phyloP scores from a whole-genome alignment of 2,797 vertebrate species.

The Emydoidea blandingii region DNA sequence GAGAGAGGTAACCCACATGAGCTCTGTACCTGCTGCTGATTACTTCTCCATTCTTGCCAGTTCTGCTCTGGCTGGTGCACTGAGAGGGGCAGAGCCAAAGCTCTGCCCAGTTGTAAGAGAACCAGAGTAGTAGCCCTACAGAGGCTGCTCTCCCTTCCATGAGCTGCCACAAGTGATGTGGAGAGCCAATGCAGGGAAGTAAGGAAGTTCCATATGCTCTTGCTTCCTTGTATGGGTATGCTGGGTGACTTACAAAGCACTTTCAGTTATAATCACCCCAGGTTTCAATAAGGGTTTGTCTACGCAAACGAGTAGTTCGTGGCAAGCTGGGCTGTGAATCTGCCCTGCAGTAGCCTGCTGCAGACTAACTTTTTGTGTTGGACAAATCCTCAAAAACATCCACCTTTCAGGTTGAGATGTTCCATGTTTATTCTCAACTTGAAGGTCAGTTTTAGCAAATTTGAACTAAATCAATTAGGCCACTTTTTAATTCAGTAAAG shows the following conservation, averaged over 20 bases:
- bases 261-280: neutral
- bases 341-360: neutral
- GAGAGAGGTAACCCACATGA: neutral
- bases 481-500: neutral
- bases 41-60: neutral
- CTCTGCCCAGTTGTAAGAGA: neutral
- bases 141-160: neutral
- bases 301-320: neutral
- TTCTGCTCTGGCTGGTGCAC: neutral
- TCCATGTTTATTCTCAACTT: neutral
- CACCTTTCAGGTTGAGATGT: slow-evolving; percentile 8
- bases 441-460: neutral
- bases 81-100: neutral
- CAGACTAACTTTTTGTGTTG: neutral
- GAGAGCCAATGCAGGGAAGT: neutral
- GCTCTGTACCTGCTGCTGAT: neutral
- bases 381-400: neutral
- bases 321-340: neutral
- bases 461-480: slow-evolving; percentile 22
- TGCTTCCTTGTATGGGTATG: neutral
- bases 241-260: neutral
- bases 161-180: neutral
- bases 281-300: neutral
- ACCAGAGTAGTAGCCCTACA: neutral
- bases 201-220: neutral